Percentiles rank a stretch among this genome's conserved stretches.
Conservation (phyloP, 2,113 vertebrate genomes). For the Neomonachus schauinslandi region DNA sequence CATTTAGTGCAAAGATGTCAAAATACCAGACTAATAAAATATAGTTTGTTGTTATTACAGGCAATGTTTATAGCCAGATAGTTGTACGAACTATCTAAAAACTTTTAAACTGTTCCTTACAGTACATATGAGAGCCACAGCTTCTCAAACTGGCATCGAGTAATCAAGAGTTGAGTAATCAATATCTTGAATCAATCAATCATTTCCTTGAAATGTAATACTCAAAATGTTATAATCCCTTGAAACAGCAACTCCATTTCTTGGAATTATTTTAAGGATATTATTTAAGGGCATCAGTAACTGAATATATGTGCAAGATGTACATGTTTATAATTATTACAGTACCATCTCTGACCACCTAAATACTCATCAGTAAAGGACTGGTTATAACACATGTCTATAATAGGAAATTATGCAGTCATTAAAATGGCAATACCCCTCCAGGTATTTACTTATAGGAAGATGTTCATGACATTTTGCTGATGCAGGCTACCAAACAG, state of each 20-base stretch:
- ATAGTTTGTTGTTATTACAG: background rate
- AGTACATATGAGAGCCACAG: background rate
- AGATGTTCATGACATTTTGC: background rate
- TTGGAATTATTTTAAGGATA: slow-evolving; percentile 27
- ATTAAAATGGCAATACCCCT: background rate
- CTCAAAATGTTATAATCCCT: background rate
- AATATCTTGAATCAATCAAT: background rate
- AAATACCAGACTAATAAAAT: slow-evolving; percentile 26
- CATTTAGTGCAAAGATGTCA: slow-evolving; percentile 2
- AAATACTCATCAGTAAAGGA: background rate
- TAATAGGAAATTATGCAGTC: background rate
- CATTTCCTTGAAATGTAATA: background rate
- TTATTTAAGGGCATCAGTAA: background rate
- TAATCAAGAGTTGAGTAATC: background rate
- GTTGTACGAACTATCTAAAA: slow-evolving; percentile 15
- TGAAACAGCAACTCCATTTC: slow-evolving; percentile 19
- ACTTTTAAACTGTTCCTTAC: background rate
- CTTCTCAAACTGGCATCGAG: background rate
- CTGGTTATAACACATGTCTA: background rate
- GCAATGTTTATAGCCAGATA: background rate
- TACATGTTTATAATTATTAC: background rate
- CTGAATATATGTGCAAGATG: background rate
- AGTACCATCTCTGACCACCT: background rate
- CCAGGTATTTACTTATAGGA: background rate
- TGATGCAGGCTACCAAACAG: background rate